Evolutionary conservation across 2,797 vertebrate genomes (phyloP).

Genomic region (Ptychadena robeensis): DNA sequence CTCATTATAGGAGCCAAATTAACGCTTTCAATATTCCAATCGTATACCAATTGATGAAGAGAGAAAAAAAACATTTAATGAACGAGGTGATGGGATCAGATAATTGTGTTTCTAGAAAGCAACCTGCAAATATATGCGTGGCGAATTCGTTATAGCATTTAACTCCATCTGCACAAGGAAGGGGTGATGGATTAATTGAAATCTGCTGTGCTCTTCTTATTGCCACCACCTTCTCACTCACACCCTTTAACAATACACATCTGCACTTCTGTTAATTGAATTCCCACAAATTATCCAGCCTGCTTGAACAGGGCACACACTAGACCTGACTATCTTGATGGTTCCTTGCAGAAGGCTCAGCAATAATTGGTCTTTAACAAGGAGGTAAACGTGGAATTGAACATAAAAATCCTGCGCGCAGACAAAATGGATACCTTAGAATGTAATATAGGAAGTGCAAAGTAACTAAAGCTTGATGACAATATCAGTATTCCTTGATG

Average conservation of each 20-base stretch:
- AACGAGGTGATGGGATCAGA: constrained; percentile 14
- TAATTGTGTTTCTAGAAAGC: constrained; percentile 39
- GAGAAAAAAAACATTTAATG: background rate
- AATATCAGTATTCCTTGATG: constrained; percentile 71
- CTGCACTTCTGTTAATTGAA: constrained; percentile 62
- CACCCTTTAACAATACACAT: constrained; percentile 9
- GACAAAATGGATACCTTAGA: constrained; percentile 63
- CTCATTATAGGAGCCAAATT: constrained; percentile 14
- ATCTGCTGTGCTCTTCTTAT: constrained; percentile 18
- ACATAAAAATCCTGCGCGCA: constrained; percentile 62
- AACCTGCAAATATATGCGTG: constrained; percentile 56
- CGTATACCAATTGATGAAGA: constrained; percentile 25
- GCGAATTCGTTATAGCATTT: constrained; percentile 27
- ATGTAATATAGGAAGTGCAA: constrained; percentile 65
- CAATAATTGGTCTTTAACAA: constrained; percentile 68
- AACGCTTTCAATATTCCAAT: constrained; percentile 24
- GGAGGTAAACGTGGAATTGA: constrained; percentile 65
- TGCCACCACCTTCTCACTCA: constrained; percentile 57
- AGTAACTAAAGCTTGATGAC: constrained; percentile 70
- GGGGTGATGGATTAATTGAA: constrained; percentile 57
- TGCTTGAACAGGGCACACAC: constrained; percentile 57
- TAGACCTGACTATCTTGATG: constrained; percentile 55
- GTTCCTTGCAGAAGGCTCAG: constrained; percentile 55
- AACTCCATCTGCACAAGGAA: constrained; percentile 52
- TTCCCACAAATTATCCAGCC: constrained; percentile 41